phyloP scores from a whole-genome alignment of 1,140 invertebrate genomes.

The Harpegnathos saltator region DNA sequence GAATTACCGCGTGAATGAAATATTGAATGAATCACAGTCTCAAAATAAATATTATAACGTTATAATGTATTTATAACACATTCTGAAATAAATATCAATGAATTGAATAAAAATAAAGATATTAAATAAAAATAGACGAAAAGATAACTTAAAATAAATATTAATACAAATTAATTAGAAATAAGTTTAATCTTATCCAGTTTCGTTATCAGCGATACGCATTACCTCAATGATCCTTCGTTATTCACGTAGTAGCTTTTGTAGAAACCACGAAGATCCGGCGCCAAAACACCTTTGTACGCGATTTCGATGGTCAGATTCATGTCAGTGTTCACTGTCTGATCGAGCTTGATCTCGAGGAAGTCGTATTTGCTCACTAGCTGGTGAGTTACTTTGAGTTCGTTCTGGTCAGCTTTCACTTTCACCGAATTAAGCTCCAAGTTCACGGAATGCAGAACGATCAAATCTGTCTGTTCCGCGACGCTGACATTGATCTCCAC shows the following conservation, averaged over 20 bases:
- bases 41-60: no score
- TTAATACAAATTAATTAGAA: background rate
- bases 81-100: background rate
- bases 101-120: background rate
- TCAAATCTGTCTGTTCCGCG: constrained; percentile 80
- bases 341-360: constrained; percentile 78
- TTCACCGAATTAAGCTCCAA: constrained; percentile 70
- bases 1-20: background rate
- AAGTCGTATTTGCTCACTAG: constrained; percentile 47
- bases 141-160: no score
- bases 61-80: no score
- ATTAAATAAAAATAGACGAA: no score
- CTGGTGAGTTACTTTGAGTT: background rate
- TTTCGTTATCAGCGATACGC: background rate
- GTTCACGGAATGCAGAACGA: constrained; percentile 86
- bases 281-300: constrained; percentile 86
- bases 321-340: constrained; percentile 73
- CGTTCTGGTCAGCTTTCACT: constrained; percentile 43
- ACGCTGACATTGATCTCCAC: constrained; percentile 84
- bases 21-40: background rate
- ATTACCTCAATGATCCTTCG: constrained; percentile 81
- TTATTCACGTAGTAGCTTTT: constrained; percentile 89
- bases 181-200: background rate
- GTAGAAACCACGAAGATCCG: constrained; percentile 92
- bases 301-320: constrained; percentile 83